These are phyloP conservation scores for Platycheirus albimanus DNA, from an alignment of 2,888 invertebrate genomes.

Conservation along the genomic window DNA sequence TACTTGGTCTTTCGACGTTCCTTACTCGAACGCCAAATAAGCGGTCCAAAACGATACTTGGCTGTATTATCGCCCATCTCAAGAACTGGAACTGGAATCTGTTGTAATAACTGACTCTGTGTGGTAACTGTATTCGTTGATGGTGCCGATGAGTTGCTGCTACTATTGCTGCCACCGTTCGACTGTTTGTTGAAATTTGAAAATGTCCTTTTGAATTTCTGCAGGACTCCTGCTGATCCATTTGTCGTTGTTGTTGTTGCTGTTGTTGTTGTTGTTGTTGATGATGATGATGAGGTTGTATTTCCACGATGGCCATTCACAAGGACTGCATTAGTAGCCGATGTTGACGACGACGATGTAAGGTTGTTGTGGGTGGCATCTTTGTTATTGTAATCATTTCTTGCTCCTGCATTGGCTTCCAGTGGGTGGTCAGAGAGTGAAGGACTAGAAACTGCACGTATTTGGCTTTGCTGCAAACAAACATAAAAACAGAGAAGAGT, in stretches of 20 bases:
- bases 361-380: slow-evolving; percentile 36
- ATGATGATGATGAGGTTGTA: slow-evolving; percentile 50
- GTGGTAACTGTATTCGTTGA: slow-evolving; percentile 39
- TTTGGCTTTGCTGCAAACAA: slow-evolving; percentile 81
- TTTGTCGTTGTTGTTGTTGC: no score
- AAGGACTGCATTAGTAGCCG: slow-evolving; percentile 44
- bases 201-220: slow-evolving; percentile 89
- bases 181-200: slow-evolving; percentile 82
- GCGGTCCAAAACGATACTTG: slow-evolving; percentile 86
- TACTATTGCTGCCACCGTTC: slow-evolving; percentile 61
- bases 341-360: slow-evolving; percentile 60
- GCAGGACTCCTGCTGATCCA: slow-evolving; percentile 85
- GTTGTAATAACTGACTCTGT: slow-evolving; percentile 51
- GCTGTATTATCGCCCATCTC: slow-evolving; percentile 68
- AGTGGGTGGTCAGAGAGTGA: slow-evolving; percentile 79
- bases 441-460: slow-evolving; percentile 82
- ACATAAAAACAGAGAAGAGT: slow-evolving; percentile 41
- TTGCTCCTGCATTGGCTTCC: slow-evolving; percentile 60
- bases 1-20: slow-evolving; percentile 88
- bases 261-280: no score
- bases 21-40: slow-evolving; percentile 88
- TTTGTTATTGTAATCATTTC: slow-evolving; percentile 67
- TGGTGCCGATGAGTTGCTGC: slow-evolving; percentile 53
- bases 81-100: slow-evolving; percentile 70
- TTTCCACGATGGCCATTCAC: slow-evolving; percentile 53